These are phyloP conservation scores for Erebia palarica DNA, from an alignment of 2,888 invertebrate species.

Conservation along the genomic window DNA sequence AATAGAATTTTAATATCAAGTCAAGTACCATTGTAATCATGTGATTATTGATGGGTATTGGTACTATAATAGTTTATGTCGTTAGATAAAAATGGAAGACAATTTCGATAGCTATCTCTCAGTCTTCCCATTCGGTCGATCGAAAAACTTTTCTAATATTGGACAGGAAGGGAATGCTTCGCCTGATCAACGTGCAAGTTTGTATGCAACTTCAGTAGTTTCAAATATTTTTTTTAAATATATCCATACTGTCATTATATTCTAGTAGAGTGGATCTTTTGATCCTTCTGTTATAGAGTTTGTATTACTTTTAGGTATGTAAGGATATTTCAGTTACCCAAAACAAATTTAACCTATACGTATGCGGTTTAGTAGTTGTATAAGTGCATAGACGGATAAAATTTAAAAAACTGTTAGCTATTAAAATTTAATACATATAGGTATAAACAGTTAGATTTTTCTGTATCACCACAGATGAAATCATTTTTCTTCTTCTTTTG, in stretches of 20 bases:
- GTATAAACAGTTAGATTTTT: too few relatives aligned
- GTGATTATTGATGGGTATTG: background rate
- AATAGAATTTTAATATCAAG: too few relatives aligned
- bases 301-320: background rate
- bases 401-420: too few relatives aligned
- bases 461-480: too few relatives aligned
- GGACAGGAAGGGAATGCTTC: conserved; percentile 44
- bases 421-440: too few relatives aligned
- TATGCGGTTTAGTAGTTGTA: too few relatives aligned
- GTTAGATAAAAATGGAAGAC: background rate
- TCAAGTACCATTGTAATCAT: background rate
- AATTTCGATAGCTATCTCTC: background rate
- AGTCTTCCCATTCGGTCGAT: conserved; percentile 62
- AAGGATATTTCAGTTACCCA: too few relatives aligned
- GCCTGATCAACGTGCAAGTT: conserved; percentile 30
- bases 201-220: conserved; percentile 17
- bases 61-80: background rate
- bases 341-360: too few relatives aligned
- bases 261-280: background rate
- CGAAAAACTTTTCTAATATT: conserved; percentile 82
- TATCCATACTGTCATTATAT: background rate
- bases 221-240: conserved; percentile 1
- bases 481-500: too few relatives aligned
- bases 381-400: too few relatives aligned
- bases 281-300: background rate